A percentile compares a stretch with the other conserved stretches of the same genome.
phyloP scores from a whole-genome alignment of 2,888 invertebrate genomes.

The Ephialtes manifestator region DNA sequence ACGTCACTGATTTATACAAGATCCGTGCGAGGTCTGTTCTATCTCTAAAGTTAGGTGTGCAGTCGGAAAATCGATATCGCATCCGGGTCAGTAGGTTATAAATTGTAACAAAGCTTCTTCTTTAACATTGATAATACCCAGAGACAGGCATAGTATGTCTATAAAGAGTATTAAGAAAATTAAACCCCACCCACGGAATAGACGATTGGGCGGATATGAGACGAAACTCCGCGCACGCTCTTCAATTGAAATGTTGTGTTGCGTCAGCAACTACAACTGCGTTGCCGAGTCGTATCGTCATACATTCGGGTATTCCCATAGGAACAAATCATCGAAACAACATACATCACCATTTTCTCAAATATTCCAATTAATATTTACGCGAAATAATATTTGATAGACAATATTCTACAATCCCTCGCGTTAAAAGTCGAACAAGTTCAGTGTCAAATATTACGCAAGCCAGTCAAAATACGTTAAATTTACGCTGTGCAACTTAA shows the following conservation, averaged over 20 bases:
- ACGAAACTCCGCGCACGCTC: neutral
- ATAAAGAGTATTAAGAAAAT: neutral
- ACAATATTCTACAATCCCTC: no score
- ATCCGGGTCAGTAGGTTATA: constrained; percentile 81
- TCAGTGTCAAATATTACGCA: no score
- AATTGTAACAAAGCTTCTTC: neutral
- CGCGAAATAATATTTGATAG: no score
- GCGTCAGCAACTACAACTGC: neutral
- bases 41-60: constrained; percentile 63
- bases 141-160: neutral
- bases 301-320: neutral
- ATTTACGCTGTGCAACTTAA: no score
- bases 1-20: no score
- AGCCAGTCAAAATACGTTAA: no score
- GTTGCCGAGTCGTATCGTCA: neutral
- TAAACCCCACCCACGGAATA: neutral
- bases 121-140: neutral
- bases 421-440: no score
- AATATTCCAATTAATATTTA: no score
- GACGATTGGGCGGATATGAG: neutral
- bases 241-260: neutral
- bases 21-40: neutral
- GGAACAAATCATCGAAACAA: neutral
- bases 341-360: neutral
- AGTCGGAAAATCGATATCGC: constrained; percentile 79